Base-by-base conservation (phyloP, 1,140 invertebrate species). In the Nebria ingens region DNA sequence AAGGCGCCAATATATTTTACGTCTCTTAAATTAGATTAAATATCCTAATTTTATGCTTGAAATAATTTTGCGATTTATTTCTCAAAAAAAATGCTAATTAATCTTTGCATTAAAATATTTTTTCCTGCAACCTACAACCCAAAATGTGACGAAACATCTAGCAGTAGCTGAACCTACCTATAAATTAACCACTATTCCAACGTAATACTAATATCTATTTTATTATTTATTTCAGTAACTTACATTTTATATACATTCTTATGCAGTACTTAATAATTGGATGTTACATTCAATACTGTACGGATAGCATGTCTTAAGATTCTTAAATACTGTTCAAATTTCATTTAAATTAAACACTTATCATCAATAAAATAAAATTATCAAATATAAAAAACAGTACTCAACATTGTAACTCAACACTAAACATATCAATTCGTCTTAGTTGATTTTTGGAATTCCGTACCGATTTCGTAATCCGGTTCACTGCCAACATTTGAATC, bases 401-500 rank as follows among this genome's bases (percentile, higher is more conserved):
- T 45, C 40, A 45, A 45, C 40, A 45, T 12, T 11, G 23, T 40
- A 50, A 50, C 15, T 29, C 23, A 51, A 19, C 22, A 23, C 17
- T 45, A 34, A 34, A 40, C 23, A 9, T 6, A 17, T 53, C 58
- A 62, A 57, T 61, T 65, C 20, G 55, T 65, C 42, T 54, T 59
- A 51, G 54, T 45, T 25, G 61, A 61, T 57, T 66, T 64, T 53
- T 69, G 63, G 52, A 71, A 67, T 42, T 71, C 69, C 1, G 65
- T 64, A 51, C 65, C 66, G 52, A 71, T 65, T 19, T 70, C 64
- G 51, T 70, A 70, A 21, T 71, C 68, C 9, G 61, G 61, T 23
- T 68, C 66, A 19, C 59, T 55, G 2, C 61, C 64, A 9, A 61
- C 56, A 53, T 65, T 65, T 3, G 64, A 70, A 61, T 83, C 82